Evolutionary conservation across 2,888 invertebrate genomes (phyloP).

Genomic region (Caenorhabditis imperialis): DNA sequence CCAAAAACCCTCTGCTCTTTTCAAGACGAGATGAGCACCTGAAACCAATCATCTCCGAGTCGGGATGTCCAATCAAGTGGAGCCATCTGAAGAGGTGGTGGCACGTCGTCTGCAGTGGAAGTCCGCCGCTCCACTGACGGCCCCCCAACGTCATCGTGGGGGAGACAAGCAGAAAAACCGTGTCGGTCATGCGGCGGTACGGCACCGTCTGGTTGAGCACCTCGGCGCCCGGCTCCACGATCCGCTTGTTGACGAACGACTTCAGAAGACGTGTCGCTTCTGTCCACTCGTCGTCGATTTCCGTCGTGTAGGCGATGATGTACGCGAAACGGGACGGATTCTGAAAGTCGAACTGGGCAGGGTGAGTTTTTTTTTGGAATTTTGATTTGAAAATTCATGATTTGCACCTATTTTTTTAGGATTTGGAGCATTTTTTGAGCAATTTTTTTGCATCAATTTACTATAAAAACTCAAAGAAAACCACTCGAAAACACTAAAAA

Average conservation of each 20-base stretch:
- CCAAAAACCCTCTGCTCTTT: background rate
- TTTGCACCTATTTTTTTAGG: too few relatives aligned
- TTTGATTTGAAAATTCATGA: too few relatives aligned
- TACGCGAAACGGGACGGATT: constrained; percentile 12
- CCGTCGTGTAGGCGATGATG: constrained; percentile 28
- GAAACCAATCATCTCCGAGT: constrained; percentile 48
- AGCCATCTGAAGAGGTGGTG: constrained; percentile 56
- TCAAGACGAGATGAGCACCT: background rate
- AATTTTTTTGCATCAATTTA: too few relatives aligned
- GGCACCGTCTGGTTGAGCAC: constrained; percentile 46
- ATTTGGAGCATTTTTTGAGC: too few relatives aligned
- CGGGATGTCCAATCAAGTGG: constrained; percentile 52
- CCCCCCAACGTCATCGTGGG: constrained; percentile 63
- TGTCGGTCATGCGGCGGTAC: constrained; percentile 53
- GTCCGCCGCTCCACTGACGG: constrained; percentile 12
- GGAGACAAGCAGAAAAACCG: constrained; percentile 70
- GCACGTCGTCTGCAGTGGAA: too few relatives aligned
- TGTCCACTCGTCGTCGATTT: constrained; percentile 39
- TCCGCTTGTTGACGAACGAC: constrained; percentile 24
- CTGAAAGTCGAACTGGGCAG: constrained; percentile 12
- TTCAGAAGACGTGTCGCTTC: constrained; percentile 37
- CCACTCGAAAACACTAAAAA: too few relatives aligned
- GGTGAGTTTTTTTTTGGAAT: too few relatives aligned
- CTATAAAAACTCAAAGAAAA: too few relatives aligned
- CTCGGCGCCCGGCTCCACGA: constrained; percentile 55